Conservation (phyloP, 2,113 vertebrate genomes). For the Phoenicopterus ruber region DNA sequence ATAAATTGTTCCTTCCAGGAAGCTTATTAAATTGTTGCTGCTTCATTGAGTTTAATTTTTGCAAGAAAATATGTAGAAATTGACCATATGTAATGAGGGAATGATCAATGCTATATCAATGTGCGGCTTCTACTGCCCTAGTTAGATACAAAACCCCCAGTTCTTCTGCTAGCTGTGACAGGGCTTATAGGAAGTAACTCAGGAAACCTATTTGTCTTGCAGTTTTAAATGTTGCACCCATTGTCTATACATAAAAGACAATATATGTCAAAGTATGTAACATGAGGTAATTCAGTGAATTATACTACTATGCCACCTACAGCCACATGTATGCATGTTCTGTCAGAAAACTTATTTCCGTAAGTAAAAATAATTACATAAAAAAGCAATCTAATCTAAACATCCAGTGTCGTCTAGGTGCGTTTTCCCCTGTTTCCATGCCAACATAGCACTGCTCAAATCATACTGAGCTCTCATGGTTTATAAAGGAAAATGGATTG, state of each 20-base stretch:
- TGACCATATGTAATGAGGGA: background rate
- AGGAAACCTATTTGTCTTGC: background rate
- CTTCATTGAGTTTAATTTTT: background rate
- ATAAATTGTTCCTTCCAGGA: background rate
- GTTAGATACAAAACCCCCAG: background rate
- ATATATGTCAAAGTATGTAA: background rate
- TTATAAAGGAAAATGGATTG: background rate
- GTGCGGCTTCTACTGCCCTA: background rate
- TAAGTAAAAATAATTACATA: background rate
- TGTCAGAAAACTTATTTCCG: background rate
- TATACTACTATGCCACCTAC: conserved; percentile 67
- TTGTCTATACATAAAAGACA: background rate
- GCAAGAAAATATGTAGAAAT: background rate
- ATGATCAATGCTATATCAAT: background rate
- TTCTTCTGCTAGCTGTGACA: background rate
- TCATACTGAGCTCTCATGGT: background rate
- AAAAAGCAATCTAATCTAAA: background rate
- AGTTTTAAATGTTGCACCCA: background rate
- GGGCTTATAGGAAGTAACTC: background rate
- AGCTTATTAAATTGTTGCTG: background rate
- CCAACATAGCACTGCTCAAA: background rate
- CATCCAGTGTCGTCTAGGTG: background rate
- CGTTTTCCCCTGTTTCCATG: background rate
- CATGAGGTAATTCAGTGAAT: background rate
- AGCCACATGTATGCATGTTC: conserved; percentile 51